These are phyloP conservation scores for Thryonomys swinderianus DNA, from an alignment of 2,113 vertebrate genomes.

Conservation along the genomic window DNA sequence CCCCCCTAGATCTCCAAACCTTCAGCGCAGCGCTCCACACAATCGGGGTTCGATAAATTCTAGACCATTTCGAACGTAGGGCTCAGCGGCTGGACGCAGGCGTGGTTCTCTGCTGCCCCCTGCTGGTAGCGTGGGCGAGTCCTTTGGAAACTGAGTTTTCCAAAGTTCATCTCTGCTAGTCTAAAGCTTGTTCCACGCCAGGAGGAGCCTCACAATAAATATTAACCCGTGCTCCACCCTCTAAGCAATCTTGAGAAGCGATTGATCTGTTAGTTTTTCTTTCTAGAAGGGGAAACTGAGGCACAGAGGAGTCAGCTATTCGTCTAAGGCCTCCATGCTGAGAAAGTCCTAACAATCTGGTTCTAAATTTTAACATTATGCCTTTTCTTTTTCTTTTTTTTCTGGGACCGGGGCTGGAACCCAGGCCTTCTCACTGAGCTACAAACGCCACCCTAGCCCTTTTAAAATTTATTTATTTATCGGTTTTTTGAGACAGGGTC, in stretches of 20 bases:
- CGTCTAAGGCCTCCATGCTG: neutral
- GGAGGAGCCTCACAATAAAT: neutral
- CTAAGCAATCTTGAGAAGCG: neutral
- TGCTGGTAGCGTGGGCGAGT: neutral
- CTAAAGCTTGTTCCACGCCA: rapidly evolving
- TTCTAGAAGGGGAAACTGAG: neutral
- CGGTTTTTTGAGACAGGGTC: too few species aligned
- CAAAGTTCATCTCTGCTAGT: too few species aligned
- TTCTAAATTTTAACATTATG: neutral
- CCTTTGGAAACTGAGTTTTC: neutral
- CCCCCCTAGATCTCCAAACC: neutral
- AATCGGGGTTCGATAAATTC: rapidly evolving
- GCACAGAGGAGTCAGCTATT: neutral
- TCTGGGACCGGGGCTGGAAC: neutral
- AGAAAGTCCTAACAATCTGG: neutral
- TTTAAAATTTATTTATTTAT: neutral
- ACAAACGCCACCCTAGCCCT: neutral
- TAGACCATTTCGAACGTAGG: rapidly evolving
- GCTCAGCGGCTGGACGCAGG: rapidly evolving
- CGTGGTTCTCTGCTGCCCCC: conserved; percentile 47
- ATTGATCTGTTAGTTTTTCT: neutral
- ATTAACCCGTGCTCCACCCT: neutral
- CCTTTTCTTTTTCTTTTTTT: neutral
- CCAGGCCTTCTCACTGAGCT: neutral
- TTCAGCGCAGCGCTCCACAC: rapidly evolving